phyloP scores from a whole-genome alignment of 2,888 invertebrate genomes.

The Drepana falcataria region DNA sequence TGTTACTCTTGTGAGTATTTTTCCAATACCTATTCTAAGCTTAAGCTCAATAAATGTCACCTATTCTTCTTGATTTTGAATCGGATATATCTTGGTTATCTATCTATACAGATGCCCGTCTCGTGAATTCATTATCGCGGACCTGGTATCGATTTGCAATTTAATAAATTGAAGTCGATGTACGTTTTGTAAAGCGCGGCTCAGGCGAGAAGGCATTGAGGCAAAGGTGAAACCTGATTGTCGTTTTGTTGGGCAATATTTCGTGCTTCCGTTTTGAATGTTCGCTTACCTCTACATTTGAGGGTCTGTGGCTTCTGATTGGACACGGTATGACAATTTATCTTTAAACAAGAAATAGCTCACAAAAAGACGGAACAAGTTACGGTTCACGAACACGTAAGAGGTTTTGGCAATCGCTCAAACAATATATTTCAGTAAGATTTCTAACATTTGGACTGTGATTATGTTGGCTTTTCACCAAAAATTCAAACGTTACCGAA shows the following conservation, averaged over 20 bases:
- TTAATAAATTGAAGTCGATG: slow-evolving; percentile 27
- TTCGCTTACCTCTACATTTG: slow-evolving; percentile 15
- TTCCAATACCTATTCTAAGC: neutral
- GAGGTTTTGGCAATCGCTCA: neutral
- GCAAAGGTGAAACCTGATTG: slow-evolving; percentile 59
- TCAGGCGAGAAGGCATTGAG: slow-evolving; percentile 37
- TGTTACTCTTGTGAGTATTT: slow-evolving; percentile 24
- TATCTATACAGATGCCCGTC: slow-evolving; percentile 4
- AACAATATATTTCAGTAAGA: neutral
- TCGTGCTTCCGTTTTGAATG: slow-evolving; percentile 61
- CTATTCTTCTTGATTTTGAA: slow-evolving; percentile 6
- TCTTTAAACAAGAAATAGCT: neutral
- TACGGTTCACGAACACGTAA: neutral
- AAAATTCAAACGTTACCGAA: neutral
- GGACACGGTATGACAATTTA: neutral
- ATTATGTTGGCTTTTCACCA: slow-evolving; percentile 1
- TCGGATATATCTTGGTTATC: slow-evolving; percentile 7
- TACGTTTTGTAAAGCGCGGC: slow-evolving; percentile 25
- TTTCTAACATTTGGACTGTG: neutral
- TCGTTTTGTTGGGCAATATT: slow-evolving; percentile 58
- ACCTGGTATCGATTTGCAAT: slow-evolving; percentile 28
- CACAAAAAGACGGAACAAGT: neutral
- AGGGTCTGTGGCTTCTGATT: slow-evolving; percentile 8
- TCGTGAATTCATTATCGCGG: slow-evolving; percentile 18
- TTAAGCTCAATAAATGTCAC: neutral